Evolutionary conservation across 2,797 vertebrate species (phyloP).

Genomic region (Spinibarbus caldwelli): DNA sequence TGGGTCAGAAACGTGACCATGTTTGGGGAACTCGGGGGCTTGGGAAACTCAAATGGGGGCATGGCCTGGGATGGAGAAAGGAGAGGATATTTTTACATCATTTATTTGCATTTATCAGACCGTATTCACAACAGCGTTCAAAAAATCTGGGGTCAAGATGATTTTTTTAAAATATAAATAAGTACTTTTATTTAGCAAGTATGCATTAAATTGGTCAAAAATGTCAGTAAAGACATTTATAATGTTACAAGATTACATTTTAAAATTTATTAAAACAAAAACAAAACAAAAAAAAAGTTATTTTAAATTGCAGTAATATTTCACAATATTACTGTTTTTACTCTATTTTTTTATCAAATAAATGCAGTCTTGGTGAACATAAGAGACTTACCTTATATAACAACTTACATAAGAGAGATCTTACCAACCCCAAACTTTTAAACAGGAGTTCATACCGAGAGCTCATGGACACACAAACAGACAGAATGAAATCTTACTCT

Average conservation of each 20-base stretch:
- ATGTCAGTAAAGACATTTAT: too few species aligned
- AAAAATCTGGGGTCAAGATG: background rate
- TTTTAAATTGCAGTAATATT: too few species aligned
- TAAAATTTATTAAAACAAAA: background rate
- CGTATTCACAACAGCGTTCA: background rate
- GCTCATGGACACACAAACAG: background rate
- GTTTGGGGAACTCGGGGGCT: slow-evolving; percentile 90
- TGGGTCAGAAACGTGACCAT: slow-evolving; percentile 89
- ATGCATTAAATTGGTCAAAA: background rate
- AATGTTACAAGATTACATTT: too few species aligned
- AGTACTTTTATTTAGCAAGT: background rate
- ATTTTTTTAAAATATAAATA: background rate
- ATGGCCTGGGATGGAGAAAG: slow-evolving; percentile 74
- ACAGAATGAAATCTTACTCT: slow-evolving; percentile 81
- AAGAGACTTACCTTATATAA: too few species aligned
- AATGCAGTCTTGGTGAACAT: background rate
- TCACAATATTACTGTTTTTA: background rate
- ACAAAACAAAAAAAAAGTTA: too few species aligned
- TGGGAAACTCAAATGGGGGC: slow-evolving; percentile 91
- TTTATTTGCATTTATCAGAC: background rate
- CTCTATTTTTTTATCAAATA: background rate
- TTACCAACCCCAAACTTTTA: background rate
- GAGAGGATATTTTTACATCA: background rate
- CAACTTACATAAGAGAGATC: background rate
- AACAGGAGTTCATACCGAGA: too few species aligned